Conservation (phyloP, 2,797 vertebrate genomes). For the Hephaestus fuliginosus region DNA sequence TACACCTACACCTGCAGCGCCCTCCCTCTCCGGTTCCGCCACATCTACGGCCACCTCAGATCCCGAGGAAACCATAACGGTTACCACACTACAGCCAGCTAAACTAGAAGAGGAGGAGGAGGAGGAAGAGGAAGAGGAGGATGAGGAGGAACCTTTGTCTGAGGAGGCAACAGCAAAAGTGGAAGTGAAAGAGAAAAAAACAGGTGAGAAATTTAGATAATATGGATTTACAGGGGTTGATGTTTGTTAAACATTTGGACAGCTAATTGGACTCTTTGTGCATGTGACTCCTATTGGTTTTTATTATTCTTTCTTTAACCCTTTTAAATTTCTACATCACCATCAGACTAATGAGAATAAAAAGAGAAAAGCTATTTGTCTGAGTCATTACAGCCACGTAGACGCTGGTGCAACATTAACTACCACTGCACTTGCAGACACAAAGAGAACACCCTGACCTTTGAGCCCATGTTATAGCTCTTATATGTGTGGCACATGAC, state of each 20-base stretch:
- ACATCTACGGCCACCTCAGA: constrained; percentile 56
- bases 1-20: constrained; percentile 1
- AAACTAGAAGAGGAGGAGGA: constrained; percentile 84
- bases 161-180: constrained; percentile 45
- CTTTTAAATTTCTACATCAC: not conserved
- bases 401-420: not conserved
- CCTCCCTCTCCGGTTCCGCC: constrained; percentile 30
- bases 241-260: not conserved
- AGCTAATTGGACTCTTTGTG: not conserved
- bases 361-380: not conserved
- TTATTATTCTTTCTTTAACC: not conserved
- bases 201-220: constrained; percentile 61
- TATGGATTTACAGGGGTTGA: no score
- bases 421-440: not conserved
- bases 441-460: constrained; percentile 9
- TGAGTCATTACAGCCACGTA: no score
- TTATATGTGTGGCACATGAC: not conserved
- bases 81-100: constrained; percentile 87
- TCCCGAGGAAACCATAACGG: constrained; percentile 63
- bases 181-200: constrained; percentile 60
- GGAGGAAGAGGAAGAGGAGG: constrained; percentile 44
- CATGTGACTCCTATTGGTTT: not conserved
- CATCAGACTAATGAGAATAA: not conserved
- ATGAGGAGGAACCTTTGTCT: constrained; percentile 58
- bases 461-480: constrained; percentile 13